Evolutionary conservation across 1,140 invertebrate genomes (phyloP).

Genomic region (Neodiprion virginianus): DNA sequence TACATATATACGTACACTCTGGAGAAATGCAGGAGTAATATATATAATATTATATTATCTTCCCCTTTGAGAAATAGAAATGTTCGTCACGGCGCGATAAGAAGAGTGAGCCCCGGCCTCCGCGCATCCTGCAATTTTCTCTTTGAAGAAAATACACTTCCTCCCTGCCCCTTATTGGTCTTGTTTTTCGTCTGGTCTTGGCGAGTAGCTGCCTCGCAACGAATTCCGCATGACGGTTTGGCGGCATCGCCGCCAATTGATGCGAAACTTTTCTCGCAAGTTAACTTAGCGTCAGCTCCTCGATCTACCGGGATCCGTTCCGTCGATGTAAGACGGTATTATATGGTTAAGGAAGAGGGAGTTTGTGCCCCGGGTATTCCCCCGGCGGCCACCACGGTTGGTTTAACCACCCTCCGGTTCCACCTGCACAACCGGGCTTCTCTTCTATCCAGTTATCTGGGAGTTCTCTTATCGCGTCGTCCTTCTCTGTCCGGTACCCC

Average conservation of each 20-base stretch:
- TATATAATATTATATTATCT: background rate
- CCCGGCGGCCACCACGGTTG: conserved; percentile 2
- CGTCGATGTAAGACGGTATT: background rate
- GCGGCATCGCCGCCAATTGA: no score
- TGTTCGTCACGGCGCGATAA: background rate
- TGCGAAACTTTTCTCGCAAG: background rate
- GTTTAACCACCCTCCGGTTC: background rate
- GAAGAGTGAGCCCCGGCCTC: background rate
- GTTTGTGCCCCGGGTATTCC: background rate
- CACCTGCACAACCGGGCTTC: background rate
- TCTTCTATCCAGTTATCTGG: conserved; percentile 4
- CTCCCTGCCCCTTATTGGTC: background rate
- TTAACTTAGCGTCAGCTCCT: background rate
- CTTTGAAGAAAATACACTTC: background rate
- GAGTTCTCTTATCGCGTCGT: background rate
- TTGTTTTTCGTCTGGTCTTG: background rate
- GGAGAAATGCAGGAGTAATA: background rate
- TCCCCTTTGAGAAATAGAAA: background rate
- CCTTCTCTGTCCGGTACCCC: background rate
- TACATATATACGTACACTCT: no score
- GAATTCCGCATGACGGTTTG: no score
- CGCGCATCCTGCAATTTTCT: background rate
- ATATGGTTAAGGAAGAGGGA: background rate
- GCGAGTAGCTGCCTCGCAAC: background rate
- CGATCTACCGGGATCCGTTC: background rate